These are phyloP conservation scores for Sander vitreus DNA, from an alignment of 2,113 vertebrate species.

Conservation along the genomic window DNA sequence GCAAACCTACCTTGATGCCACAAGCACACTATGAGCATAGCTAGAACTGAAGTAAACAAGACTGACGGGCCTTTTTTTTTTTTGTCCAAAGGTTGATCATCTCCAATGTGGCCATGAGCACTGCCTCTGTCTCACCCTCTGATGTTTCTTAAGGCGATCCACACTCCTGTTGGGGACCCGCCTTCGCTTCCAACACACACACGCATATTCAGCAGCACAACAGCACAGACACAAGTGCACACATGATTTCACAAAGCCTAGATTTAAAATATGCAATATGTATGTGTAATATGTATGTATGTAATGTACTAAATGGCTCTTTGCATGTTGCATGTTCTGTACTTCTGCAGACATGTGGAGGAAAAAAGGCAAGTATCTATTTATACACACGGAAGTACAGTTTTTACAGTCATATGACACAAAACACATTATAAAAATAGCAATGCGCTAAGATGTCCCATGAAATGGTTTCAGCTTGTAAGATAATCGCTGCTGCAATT, in stretches of 20 bases:
- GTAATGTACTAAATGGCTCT: slow-evolving; percentile 18
- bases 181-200: slow-evolving; percentile 75
- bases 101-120: slow-evolving; percentile 85
- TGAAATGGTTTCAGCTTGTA: background rate
- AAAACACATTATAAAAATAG: background rate
- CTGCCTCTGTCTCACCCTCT: slow-evolving; percentile 82
- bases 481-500: background rate
- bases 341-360: background rate
- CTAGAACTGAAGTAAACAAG: slow-evolving; percentile 84
- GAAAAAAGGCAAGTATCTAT: background rate
- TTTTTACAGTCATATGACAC: background rate
- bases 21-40: slow-evolving; percentile 82
- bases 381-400: background rate
- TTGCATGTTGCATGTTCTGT: slow-evolving; percentile 24
- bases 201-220: slow-evolving; percentile 54
- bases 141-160: slow-evolving; percentile 86
- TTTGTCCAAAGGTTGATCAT: slow-evolving; percentile 85
- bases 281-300: slow-evolving; percentile 1
- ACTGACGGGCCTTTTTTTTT: slow-evolving; percentile 80
- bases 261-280: slow-evolving; percentile 50
- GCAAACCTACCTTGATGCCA: slow-evolving; percentile 84
- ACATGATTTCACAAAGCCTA: background rate
- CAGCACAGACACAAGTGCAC: slow-evolving; percentile 1
- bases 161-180: slow-evolving; percentile 68
- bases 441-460: background rate